Evolutionary conservation across 2,113 vertebrate species (phyloP).

Genomic region (Chloropsis hardwickii): DNA sequence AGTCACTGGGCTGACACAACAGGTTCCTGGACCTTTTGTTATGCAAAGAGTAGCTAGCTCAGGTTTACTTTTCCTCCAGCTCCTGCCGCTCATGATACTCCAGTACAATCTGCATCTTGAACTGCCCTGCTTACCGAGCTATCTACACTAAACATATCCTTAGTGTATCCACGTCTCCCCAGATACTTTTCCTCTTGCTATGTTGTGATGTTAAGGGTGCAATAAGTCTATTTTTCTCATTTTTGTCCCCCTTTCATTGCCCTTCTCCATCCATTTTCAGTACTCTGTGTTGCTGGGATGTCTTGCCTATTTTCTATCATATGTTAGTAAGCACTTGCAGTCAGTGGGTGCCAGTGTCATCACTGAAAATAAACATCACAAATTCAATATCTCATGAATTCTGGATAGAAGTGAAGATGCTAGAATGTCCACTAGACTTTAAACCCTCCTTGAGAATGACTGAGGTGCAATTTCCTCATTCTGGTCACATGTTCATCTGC

Average conservation of each 20-base stretch:
- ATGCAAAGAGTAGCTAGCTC: background rate
- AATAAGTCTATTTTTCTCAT: background rate
- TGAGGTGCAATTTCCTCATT: background rate
- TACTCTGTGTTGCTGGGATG: background rate
- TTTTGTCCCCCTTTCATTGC: background rate
- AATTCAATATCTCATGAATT: background rate
- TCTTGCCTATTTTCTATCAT: background rate
- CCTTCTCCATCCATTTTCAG: background rate
- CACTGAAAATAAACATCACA: background rate
- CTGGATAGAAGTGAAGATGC: background rate
- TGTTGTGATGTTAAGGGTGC: background rate
- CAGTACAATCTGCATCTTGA: background rate
- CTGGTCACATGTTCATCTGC: background rate
- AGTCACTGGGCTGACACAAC: background rate
- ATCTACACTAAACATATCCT: rapidly evolving
- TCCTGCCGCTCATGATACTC: background rate
- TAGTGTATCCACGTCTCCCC: background rate
- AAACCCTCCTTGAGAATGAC: background rate
- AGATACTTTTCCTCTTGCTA: background rate
- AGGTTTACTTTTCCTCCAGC: background rate
- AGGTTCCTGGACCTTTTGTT: background rate
- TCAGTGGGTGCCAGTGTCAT: background rate
- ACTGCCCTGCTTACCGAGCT: background rate
- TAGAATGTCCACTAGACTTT: background rate
- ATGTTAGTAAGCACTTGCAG: background rate